A percentile compares a stretch with the other conserved stretches of the same genome.
Conservation (phyloP, 64 coral and sea anemone species). For the Stichodactyla helianthus region DNA sequence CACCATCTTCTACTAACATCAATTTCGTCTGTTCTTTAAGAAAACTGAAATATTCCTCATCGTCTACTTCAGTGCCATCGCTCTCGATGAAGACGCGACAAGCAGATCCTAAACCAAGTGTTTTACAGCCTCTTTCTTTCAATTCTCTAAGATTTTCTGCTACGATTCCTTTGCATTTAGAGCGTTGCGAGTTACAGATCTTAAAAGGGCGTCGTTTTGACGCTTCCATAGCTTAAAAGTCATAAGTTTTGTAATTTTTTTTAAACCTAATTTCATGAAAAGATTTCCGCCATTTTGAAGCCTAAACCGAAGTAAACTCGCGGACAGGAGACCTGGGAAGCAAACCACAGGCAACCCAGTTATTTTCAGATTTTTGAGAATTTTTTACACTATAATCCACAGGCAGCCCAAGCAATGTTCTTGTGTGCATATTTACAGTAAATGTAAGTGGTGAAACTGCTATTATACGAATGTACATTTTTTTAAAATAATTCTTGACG, state of each 20-base stretch:
- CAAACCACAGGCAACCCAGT: not conserved
- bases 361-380: not conserved
- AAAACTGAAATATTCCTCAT: constrained; percentile 19
- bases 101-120: not conserved
- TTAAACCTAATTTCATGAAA: no score
- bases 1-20: not conserved
- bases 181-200: not conserved
- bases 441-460: no score
- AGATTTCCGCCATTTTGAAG: not conserved
- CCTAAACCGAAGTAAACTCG: not conserved
- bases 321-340: not conserved
- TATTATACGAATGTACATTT: no score
- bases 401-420: no score
- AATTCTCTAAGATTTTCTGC: not conserved
- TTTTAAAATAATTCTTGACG: no score
- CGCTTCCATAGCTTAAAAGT: not conserved
- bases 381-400: no score
- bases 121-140: not conserved
- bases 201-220: constrained; percentile 10
- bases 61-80: constrained; percentile 9
- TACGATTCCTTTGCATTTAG: constrained; percentile 3
- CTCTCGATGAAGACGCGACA: constrained; percentile 1
- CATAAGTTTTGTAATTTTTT: not conserved
- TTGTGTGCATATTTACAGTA: no score
- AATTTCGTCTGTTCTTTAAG: not conserved